Evolutionary conservation across 2,113 vertebrate genomes (phyloP), one percentile per base, ranked within the genome.

Genomic region (Miniopterus natalensis): DNA sequence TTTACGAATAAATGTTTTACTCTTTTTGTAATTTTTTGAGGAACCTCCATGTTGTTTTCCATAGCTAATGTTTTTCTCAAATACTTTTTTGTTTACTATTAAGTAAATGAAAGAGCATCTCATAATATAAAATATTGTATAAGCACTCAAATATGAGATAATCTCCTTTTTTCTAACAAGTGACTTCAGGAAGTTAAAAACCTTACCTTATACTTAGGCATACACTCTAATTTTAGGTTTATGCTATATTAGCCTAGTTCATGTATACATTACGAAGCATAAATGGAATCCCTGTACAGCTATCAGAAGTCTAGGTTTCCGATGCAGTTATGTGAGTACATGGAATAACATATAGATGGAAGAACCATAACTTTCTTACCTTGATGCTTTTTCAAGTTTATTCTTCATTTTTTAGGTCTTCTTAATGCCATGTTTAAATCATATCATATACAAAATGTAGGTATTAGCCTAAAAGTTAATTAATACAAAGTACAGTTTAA

Each of bases 351-450:
- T 45, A 27, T 45, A 47, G 27, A 27, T 49, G 23, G 18, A 74
- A 87, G n/a, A 57, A 86, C 73, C 25, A 1, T 74, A 51, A 65
- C 5, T 90, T 84, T 85, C 53, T 92, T 59, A 66, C 49, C 36
- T 75, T 68, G 65, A 47, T 92, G 20, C 42, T 93, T 95, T 95
- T 47, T 40, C 49, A 81, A 42, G 21, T 75, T 71, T 47, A 55
- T 88, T 94, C 9, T 65, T 95, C n/a, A 73, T 84, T 63, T 59
- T 84, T 88, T 79, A 90, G 40, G 15, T 86, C 23, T 80, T 86
- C 70, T 51, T 94, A 70, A 15, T 89, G 42, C 63, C 21, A 11
- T 88, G 8, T 74, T 94, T 94, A 92, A 94, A 25, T 97, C n/a
- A 63, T 75, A 51, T 47, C 17, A 53, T 59, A 83, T 47, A 88